Base-by-base conservation (phyloP, 2,888 invertebrate genomes). In the Antheraea assamensis region DNA sequence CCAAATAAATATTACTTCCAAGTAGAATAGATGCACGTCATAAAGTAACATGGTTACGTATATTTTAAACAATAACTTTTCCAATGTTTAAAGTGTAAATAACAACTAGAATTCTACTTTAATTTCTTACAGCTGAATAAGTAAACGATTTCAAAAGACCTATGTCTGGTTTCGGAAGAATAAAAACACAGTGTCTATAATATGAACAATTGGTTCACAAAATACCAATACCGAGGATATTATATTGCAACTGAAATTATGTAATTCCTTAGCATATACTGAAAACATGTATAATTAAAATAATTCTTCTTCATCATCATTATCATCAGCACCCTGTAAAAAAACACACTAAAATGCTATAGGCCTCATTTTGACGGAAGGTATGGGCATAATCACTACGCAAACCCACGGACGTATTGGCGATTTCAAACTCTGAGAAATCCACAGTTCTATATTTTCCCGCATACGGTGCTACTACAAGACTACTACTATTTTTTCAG, bases 101-200 rank as follows among this genome's bases (percentile, higher is more conserved):
- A 68, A 35, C n/a, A 68, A 68, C 21, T 68, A 68, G 19, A 68
- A 35, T 68, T 35, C 68, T 68, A 68, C 8, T 35, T 68, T 21
- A 35, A 68, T 68, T n/a, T 35, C 35, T 13, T 68, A 10, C 68
- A 68, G 68, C 68, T 68, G 68, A 68, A 68, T 35, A 68, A 68
- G 35, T 35, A 68, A 68, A 35, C 8, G n/a, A 31, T 68, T 68
- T 7, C 35, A 68, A 68, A 35, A 31, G 35, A 68, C 21, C 3
- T 21, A 68, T 8, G 68, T 31, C 35, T 68, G 35, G n/a, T 35
- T 35, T 35, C 68, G n/a, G 35, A 68, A 68, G 35, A 35, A 35
- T 19, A 68, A 35, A 35, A 7, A 68, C n/a, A 8, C 19, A 21
- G 10, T 10, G 31, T 66, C 24, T 58, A 31, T 66, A 19, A 30